Base-by-base conservation (phyloP, 2,888 invertebrate genomes). In the Nymphalis urticae region DNA sequence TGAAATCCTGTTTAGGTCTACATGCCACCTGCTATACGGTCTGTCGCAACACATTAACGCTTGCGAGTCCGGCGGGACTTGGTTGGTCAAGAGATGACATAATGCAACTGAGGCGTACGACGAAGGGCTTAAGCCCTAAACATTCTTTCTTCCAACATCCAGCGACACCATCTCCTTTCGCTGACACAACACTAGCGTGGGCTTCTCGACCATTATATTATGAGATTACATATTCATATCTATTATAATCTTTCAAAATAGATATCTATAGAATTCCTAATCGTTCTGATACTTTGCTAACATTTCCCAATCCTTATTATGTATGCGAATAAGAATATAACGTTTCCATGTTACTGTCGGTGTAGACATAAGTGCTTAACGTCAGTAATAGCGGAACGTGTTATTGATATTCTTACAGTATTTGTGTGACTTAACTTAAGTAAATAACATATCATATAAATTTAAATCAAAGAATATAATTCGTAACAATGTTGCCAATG, bases 301-400 rank as follows among this genome's bases (percentile, higher is more conserved):
- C 62, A 54, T 66, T 24, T 59, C 63, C 66, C 69, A 66, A 59
- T 62, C 66, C 69, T 58, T 66, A 53, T 53, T 16, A 17, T n/a
- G 47, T 24, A n/a, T 16, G 19, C 9, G n/a, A 21, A 47, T 1
- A 42, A 42, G 42, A 53, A 10, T 24, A n/a, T 2, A 17, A 54
- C 19, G 48, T 32, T 50, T 19, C 50, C 13, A 50, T 16, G 19
- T 50, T 50, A 19, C 50, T 50, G 50, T 50, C 19, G 17, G 50
- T 42, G 6, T 32, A 5, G 5, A 42, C 42, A 4, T 50, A n/a
- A 8, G 42, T 4, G 42, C 6, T 17, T 50, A 50, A 9, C 50
- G 19, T 8, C 50, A 42, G 13, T 13, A 19, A 19, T 6, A 50
- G 17, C n/a, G 64, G 10, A 32, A 27, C 4, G 16, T 19, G 47